These are phyloP conservation scores for Cyprinodon variegatus DNA, from an alignment of 2,113 vertebrate species.

Conservation along the genomic window DNA sequence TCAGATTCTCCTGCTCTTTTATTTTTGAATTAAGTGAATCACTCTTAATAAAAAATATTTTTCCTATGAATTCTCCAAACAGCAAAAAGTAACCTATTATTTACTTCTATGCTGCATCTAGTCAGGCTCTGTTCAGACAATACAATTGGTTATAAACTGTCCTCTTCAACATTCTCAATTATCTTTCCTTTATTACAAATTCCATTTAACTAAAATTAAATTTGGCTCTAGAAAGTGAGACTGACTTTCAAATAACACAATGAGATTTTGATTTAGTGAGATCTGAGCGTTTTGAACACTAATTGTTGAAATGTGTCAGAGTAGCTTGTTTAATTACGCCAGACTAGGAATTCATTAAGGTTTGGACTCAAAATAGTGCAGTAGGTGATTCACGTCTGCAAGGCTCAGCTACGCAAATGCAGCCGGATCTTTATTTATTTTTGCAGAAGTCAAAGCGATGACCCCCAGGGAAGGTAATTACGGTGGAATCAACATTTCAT, in stretches of 20 bases:
- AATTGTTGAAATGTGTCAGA: conserved; percentile 68
- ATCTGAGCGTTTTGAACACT: conserved; percentile 61
- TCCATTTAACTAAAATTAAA: conserved; percentile 65
- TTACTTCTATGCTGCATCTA: conserved; percentile 2
- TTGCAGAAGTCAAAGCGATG: conserved; percentile 59
- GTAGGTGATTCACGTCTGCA: conserved; percentile 18
- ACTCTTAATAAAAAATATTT: background rate
- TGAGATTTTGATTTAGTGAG: conserved; percentile 59
- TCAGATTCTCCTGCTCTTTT: background rate
- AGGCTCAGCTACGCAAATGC: conserved; percentile 24
- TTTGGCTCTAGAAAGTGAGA: conserved; percentile 39
- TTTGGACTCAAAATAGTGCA: conserved; percentile 38
- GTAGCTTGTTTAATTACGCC: conserved; percentile 66
- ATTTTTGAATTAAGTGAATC: background rate
- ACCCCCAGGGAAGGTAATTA: conserved; percentile 72
- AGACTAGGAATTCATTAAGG: conserved; percentile 47
- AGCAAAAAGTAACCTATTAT: background rate
- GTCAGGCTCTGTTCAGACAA: background rate
- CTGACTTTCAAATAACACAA: conserved; percentile 43
- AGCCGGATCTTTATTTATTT: conserved; percentile 59
- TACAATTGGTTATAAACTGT: conserved; percentile 19
- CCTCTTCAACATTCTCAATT: conserved; percentile 38
- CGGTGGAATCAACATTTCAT: conserved; percentile 68
- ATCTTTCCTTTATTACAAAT: conserved; percentile 57
- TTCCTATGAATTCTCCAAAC: background rate